Conservation (phyloP, 2,888 invertebrate species). For the Pristionchus fissidentatus region DNA sequence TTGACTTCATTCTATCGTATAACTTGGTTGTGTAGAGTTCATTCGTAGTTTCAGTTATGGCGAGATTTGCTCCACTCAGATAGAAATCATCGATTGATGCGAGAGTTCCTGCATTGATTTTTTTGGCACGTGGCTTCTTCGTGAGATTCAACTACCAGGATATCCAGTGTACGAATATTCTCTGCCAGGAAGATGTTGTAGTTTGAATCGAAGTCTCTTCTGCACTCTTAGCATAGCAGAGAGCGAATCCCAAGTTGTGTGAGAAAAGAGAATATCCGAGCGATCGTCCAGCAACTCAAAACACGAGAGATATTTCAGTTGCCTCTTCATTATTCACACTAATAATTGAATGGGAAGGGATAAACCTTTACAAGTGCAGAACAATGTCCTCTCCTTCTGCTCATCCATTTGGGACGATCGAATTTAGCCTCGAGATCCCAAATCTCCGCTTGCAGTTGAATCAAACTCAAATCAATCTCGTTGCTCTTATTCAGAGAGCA, state of each 20-base stretch:
- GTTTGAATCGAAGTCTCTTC: constrained; percentile 43
- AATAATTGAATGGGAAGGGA: not conserved
- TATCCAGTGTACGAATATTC: constrained; percentile 50
- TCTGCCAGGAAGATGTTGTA: not conserved
- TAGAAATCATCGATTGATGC: constrained; percentile 44
- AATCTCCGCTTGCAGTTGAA: constrained; percentile 86
- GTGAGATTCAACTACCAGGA: constrained; percentile 53
- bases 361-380: constrained; percentile 80
- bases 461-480: constrained; percentile 77
- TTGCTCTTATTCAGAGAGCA: not conserved
- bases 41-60: constrained; percentile 85
- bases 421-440: constrained; percentile 81
- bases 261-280: constrained; percentile 83
- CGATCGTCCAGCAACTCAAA: constrained; percentile 79
- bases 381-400: constrained; percentile 78
- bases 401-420: constrained; percentile 58
- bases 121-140: not conserved
- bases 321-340: too few species aligned
- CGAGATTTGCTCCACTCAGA: constrained; percentile 58
- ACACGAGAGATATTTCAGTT: constrained; percentile 77
- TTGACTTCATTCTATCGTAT: constrained; percentile 83
- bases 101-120: not conserved
- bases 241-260: constrained; percentile 87
- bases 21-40: constrained; percentile 83
- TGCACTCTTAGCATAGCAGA: constrained; percentile 72